These are phyloP conservation scores for Dyspetes luteomarginatus DNA, from an alignment of 2,888 invertebrate species.

Conservation along the genomic window DNA sequence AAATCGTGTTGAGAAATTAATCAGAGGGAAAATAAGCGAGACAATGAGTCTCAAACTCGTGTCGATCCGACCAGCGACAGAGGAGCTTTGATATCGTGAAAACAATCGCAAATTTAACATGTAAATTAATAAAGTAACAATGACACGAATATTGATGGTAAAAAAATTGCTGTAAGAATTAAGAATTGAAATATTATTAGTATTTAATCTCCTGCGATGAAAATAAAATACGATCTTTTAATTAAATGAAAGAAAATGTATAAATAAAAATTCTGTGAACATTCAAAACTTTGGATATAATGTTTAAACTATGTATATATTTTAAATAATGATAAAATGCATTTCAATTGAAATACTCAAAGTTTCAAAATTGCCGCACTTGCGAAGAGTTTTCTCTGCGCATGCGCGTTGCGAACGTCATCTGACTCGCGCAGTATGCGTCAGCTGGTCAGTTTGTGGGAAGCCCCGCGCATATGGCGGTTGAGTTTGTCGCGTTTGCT, in stretches of 20 bases:
- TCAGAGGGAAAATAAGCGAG: background rate
- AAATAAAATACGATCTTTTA: too few relatives aligned
- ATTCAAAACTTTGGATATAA: too few relatives aligned
- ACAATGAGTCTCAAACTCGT: constrained; percentile 1
- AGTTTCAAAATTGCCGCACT: background rate
- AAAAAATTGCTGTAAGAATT: background rate
- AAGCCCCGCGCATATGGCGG: background rate
- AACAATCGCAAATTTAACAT: background rate
- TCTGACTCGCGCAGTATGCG: background rate
- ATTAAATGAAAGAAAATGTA: too few relatives aligned
- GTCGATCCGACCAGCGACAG: constrained; percentile 9
- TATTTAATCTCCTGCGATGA: background rate
- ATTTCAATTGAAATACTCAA: background rate
- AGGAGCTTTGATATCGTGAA: background rate
- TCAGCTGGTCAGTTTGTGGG: background rate
- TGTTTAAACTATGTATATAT: too few relatives aligned
- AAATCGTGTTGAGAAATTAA: background rate
- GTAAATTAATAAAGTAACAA: too few relatives aligned
- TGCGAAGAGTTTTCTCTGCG: background rate
- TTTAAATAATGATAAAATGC: too few relatives aligned
- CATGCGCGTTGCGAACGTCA: background rate
- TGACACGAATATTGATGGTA: too few relatives aligned
- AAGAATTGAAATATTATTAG: background rate
- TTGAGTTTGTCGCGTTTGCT: background rate
- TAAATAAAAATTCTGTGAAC: too few relatives aligned